Evolutionary conservation across 2,113 vertebrate genomes (phyloP), one percentile per base, ranked within the genome.

Genomic region (Boulengeromyrus knoepffleri): DNA sequence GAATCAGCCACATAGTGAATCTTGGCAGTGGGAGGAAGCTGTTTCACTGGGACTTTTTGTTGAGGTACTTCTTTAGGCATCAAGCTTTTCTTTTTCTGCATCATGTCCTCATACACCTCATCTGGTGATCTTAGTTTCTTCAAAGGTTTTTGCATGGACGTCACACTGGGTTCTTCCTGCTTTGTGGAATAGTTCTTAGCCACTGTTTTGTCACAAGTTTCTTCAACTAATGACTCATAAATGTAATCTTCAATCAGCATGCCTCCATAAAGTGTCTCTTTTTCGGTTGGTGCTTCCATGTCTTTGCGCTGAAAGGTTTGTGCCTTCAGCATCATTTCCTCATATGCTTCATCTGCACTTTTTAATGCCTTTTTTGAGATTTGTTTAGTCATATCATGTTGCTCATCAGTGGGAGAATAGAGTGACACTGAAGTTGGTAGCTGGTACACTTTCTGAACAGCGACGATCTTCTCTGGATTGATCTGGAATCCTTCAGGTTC

Each of bases 181-280:
- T 93, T 94, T 39, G 92, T 77, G 89, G 95, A 74, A 85, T 46
- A 46, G 39, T 31, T 94, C 21, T 93, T 77, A 85, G 96, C 95
- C 39, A 94, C 91, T 3, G 91, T 92, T 85, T 94, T 95, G 92
- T 93, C 94, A 92, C 96, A 96, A 13, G 95, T 94, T 91, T 97
- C 97, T 91, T 99, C 97, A 90, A 98, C 95, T 91, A 99, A 95
- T 62, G 98, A 98, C 88, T 98, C 96, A 91, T 98, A 98, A 91
- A 98, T 98, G 93, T 99, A 99, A 94, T 99, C 98, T 92, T 99
- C 98, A 94, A 99, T 99, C 85, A 99, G 91, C 97, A 99, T 98
- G 56, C 98, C 97, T n/a, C 98, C 97, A 90, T 99, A 99, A 85
- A 98, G 95, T 62, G 97, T 96, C 90, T 98, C 97, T 93, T 99